Evolutionary conservation across 2,888 invertebrate genomes (phyloP).

Genomic region (Acleris holmiana): DNA sequence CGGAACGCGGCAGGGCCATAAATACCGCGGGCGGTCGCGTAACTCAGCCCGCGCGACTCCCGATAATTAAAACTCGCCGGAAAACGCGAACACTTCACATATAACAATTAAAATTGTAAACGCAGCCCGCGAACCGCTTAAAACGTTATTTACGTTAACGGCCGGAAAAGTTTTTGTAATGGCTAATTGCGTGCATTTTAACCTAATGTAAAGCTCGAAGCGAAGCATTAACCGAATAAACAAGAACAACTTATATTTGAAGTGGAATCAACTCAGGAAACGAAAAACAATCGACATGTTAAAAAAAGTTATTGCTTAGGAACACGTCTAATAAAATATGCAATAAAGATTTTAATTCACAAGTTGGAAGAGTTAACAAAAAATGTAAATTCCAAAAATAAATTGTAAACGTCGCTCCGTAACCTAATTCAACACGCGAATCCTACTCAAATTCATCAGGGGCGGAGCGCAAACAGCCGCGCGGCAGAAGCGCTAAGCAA

Average conservation of each 20-base stretch:
- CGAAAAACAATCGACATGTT: no score
- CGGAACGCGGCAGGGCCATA: slow-evolving; percentile 79
- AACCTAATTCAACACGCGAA: slow-evolving; percentile 74
- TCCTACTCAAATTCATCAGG: slow-evolving; percentile 72
- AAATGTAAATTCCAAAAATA: slow-evolving; percentile 36
- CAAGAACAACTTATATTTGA: not conserved
- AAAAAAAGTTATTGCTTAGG: no score
- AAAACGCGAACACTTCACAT: slow-evolving; percentile 77
- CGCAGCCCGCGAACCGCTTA: slow-evolving; percentile 69
- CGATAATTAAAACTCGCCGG: slow-evolving; percentile 84
- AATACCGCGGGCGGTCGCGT: slow-evolving; percentile 85
- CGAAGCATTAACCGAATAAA: not conserved
- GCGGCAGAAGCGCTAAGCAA: slow-evolving; percentile 62
- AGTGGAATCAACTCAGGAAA: not conserved
- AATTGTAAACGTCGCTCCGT: slow-evolving; percentile 45
- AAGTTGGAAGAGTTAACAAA: slow-evolving; percentile 33
- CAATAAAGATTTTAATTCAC: slow-evolving; percentile 10
- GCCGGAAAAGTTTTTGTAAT: slow-evolving; percentile 29
- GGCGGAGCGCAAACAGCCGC: slow-evolving; percentile 66
- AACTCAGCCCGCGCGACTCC: slow-evolving; percentile 80
- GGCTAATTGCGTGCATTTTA: slow-evolving; percentile 26
- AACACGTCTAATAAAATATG: not conserved
- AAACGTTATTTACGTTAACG: slow-evolving; percentile 48
- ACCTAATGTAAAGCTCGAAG: slow-evolving; percentile 21
- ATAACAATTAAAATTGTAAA: slow-evolving; percentile 81